phyloP scores from a whole-genome alignment of 2,797 vertebrate species.

The Oreochromis grahami region DNA sequence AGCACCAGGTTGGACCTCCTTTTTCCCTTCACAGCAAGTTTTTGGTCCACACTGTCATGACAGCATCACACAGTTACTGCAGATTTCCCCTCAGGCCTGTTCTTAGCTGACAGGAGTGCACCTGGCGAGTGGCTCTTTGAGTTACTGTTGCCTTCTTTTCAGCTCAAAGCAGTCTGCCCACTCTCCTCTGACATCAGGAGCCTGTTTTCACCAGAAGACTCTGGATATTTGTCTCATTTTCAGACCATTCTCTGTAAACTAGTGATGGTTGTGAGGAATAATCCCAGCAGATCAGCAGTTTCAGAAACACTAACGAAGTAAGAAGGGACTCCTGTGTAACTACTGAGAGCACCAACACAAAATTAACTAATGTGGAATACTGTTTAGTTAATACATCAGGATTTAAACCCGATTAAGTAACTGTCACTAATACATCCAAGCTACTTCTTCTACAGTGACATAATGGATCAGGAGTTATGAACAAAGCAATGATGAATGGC shows the following conservation, averaged over 20 bases:
- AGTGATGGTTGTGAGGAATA: not conserved
- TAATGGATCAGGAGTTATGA: not conserved
- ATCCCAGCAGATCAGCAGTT: not conserved
- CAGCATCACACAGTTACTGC: not conserved
- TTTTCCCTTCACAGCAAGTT: rapidly evolving
- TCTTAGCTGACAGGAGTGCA: not conserved
- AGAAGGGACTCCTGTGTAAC: not conserved
- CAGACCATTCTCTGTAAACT: not conserved
- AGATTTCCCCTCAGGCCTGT: not conserved
- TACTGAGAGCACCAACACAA: not conserved
- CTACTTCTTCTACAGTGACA: not conserved
- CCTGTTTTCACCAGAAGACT: not conserved
- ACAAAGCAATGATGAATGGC: not conserved
- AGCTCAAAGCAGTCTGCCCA: not conserved
- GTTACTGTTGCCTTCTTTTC: not conserved
- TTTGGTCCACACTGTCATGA: not conserved
- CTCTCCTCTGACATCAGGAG: not conserved
- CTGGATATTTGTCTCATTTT: not conserved
- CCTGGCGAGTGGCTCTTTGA: not conserved
- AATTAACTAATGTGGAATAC: not conserved
- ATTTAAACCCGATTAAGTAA: not conserved
- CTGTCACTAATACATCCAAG: not conserved
- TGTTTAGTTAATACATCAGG: not conserved
- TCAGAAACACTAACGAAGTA: not conserved
- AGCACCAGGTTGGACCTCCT: not conserved